These are phyloP conservation scores for Tyria jacobaeae DNA, from an alignment of 2,888 invertebrate species.

Conservation along the genomic window DNA sequence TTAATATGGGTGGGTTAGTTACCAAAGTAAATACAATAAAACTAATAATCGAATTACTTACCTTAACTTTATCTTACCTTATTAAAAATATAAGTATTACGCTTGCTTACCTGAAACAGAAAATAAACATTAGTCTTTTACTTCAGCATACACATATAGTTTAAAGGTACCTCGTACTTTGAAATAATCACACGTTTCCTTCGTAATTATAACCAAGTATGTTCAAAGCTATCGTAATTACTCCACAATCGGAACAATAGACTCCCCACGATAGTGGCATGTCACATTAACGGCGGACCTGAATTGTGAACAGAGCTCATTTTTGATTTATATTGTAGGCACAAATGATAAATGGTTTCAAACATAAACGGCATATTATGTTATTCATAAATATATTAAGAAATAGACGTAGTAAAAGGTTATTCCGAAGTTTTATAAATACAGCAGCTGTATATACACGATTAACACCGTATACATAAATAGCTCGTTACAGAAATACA, in stretches of 20 bases:
- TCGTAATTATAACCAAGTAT: not conserved
- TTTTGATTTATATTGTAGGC: not conserved
- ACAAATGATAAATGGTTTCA: not conserved
- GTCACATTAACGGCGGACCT: not conserved
- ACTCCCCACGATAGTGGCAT: not conserved
- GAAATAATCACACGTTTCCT: not conserved
- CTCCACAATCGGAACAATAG: not conserved
- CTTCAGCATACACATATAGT: not conserved
- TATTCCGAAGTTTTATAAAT: too few relatives aligned
- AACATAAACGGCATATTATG: not conserved
- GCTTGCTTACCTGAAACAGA: conserved; percentile 3
- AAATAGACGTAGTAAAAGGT: too few relatives aligned
- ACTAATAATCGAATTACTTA: not conserved
- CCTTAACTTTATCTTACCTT: not conserved
- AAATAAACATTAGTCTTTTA: not conserved
- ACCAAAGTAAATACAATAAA: too few relatives aligned
- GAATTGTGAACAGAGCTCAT: not conserved
- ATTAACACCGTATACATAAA: too few relatives aligned
- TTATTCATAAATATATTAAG: not conserved
- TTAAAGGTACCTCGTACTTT: not conserved
- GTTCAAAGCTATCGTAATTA: conserved; percentile 6
- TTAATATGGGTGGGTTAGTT: too few relatives aligned
- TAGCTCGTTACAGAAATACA: too few relatives aligned
- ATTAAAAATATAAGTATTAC: not conserved
- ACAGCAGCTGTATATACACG: too few relatives aligned